Base-by-base conservation (phyloP, 1,140 invertebrate genomes). In the Tetramorium alpestre region DNA sequence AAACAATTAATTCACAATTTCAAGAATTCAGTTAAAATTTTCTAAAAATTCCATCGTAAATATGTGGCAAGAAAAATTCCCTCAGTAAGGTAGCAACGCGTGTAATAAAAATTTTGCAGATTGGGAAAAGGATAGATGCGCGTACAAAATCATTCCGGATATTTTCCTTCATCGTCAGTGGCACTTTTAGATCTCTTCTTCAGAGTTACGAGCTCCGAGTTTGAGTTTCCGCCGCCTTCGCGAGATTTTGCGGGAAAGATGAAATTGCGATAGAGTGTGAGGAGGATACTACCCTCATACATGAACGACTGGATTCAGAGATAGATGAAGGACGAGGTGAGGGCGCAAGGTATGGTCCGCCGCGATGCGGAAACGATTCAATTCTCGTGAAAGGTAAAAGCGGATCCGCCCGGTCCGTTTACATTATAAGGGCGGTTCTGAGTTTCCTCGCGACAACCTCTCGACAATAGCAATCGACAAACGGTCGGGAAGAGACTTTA, bases 351-450 rank as follows among this genome's bases (percentile, higher is more conserved):
- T 70, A n/a, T 54, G 33, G 69, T 64, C 49, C 22, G 70, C 41
- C 81, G 41, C 64, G 72, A 76, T 5, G 72, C 72, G 72, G 58
- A 84, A 84, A 64, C 62, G 62, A 85, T 85, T 76, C 86, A 64
- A 85, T 87, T 87, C 70, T 70, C 41, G 22, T 69, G 86, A 64
- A 85, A 85, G 81, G 51, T 54, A 72, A 82, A 56, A 87, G 51
- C 86, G 81, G 49, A 54, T 73, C 60, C 67, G 51, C 41, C n/a
- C 18, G 60, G 62, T 87, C 69, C 86, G 86, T 85, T 87, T 77
- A 87, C 86, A 87, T 87, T 87, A 87, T 76, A 85, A 87, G 82
- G 86, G 86, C 86, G 86, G 86, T 70, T 85, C 82, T 77, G 75
- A 70, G 72, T 62, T 85, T 77, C 38, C 72, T 47, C n/a, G 47